Base-by-base conservation (phyloP, 1,140 invertebrate species). In the Pseudomyrmex dendroicus region DNA sequence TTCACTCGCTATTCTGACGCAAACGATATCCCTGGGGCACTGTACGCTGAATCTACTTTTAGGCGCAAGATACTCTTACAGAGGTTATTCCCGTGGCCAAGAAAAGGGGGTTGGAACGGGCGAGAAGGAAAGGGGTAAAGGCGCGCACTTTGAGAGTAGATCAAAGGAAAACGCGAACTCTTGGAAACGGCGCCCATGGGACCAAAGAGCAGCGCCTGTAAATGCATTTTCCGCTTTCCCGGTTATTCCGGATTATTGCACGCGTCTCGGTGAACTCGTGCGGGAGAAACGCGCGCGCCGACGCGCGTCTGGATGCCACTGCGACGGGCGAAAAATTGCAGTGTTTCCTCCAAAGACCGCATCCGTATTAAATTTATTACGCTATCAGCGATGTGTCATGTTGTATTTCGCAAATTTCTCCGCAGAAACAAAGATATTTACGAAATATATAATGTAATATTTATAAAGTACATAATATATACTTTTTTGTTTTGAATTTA, bases 131-230 rank as follows among this genome's bases (percentile, higher is more conserved):
- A 15, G 8, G 25, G 12, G 17, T 54, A 77, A 67, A 77, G 73
- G 48, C 48, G 76, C 50, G 46, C 50, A 80, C 67, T 84, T 84
- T 84, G 73, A 84, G 61, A 35, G 62, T 70, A 84, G 66, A 80
- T 78, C 74, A 80, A 82, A 82, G 78, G 83, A 80, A 84, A 84
- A 82, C 61, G 83, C 54, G 83, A 84, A 84, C 83, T 84, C 76
- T 82, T 78, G 78, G 67, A 72, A 72, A 80, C 52, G 68, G 68
- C 50, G 54, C 83, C 52, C 67, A 64, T 72, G 78, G 78, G 82
- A 57, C 74, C 76, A 84, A 82, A 84, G 83, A 72, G 64, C 83
- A 84, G 77, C 54, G 82, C 59, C 62, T 46, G 66, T 78, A 80
- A 72, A 84, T 80, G 72, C 83, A 72, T 84, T 84, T 84, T 84